Evolutionary conservation across 2,797 vertebrate genomes (phyloP).

Genomic region (Nothura maculosa): DNA sequence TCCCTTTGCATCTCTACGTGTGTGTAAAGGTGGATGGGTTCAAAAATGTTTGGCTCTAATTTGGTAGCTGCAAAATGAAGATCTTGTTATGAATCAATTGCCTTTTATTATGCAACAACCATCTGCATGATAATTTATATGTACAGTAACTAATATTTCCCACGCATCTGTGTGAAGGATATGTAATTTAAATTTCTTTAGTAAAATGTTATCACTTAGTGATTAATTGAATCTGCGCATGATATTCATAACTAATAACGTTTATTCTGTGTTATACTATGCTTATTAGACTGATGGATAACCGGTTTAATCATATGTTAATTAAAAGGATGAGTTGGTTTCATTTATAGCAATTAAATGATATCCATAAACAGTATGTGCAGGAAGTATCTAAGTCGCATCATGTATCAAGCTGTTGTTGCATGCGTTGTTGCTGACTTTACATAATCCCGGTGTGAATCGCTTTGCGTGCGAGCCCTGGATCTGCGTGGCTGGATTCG

Average conservation of each 20-base stretch:
- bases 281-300: constrained; percentile 63
- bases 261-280: constrained; percentile 1
- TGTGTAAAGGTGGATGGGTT: neutral
- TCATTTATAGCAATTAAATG: constrained; percentile 65
- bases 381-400: constrained; percentile 57
- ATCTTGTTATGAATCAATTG: constrained; percentile 6
- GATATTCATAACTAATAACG: constrained; percentile 47
- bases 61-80: neutral
- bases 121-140: neutral
- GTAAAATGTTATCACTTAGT: constrained; percentile 35
- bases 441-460: constrained; percentile 13
- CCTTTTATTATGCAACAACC: constrained; percentile 19
- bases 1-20: neutral
- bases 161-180: constrained; percentile 44
- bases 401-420: neutral
- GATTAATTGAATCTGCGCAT: constrained; percentile 56
- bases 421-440: neutral
- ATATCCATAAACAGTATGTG: constrained; percentile 37
- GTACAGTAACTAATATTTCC: constrained; percentile 24
- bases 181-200: constrained; percentile 33
- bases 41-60: neutral
- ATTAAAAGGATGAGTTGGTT: constrained; percentile 68
- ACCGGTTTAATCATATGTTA: constrained; percentile 62
- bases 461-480: neutral
- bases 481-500: neutral